Base-by-base conservation (phyloP, 1,140 invertebrate genomes). In the Chrysomallon squamiferum region DNA sequence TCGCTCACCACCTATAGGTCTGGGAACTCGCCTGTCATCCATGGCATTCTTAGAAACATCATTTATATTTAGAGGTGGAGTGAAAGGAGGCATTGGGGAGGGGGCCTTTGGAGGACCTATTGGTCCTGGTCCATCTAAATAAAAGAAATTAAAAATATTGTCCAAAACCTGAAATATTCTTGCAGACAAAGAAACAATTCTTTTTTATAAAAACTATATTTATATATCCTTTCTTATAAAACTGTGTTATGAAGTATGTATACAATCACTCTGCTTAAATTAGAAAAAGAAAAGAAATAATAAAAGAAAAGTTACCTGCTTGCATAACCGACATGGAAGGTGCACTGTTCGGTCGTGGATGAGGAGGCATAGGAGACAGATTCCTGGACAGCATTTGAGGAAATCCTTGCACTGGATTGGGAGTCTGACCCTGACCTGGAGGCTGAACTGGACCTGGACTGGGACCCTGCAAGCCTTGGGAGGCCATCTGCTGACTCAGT, bases 331-430 rank as follows among this genome's bases (percentile, higher is more conserved):
- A 70, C 57, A 77, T 67, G 41, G 69, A 71, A 62, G 77, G 75
- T 61, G 77, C 77, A 77, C 77, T 79, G 66, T 70, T 77, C 6
- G 77, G 77, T 32, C 77, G 65, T 30, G 69, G 72, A 47, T 72
- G 70, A 25, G 62, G 47, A n/a, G 62, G 66, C 32, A 79, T 49
- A 32, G 75, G 77, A 15, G 77, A 79, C 43, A 74, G 72, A 29
- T 74, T 71, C 22, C 75, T 65, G 27, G 66, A 65, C 62, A 72
- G 59, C n/a, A 65, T 60, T 50, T 65, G 70, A 41, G 67, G 62
- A 60, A 70, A 69, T 20, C 60, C 62, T 38, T 5, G 35, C 15
- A 38, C 35, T 38, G 35, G 15, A 38, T 38, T 38, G 43, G 66
- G n/a, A 25, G 47, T 61, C 7, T 27, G 64, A 22, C 64, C 35